Base-by-base conservation (phyloP, 2,888 invertebrate species). In the Dinocampus coccinellae region DNA sequence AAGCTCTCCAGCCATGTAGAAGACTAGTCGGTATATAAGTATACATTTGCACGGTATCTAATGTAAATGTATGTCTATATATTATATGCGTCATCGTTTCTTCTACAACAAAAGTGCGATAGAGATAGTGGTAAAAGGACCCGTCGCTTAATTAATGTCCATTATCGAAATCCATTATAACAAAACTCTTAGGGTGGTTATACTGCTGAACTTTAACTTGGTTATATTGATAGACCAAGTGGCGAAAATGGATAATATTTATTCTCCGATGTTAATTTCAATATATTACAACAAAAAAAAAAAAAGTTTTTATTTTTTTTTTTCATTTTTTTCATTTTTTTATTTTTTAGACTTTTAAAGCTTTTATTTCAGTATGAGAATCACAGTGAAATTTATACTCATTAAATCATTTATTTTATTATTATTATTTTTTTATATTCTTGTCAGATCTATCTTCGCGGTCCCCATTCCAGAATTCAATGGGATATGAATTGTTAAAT, bases 71-170 rank as follows among this genome's bases (percentile, higher is more conserved):
- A 24, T 55, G n/a, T 55, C 10, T 10, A 55, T 55, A 26, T 26
- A 55, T 11, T 55, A 26, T 55, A 22, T 26, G 55, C 24, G 24
- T 55, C 26, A 55, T 63, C 9, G n/a, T 20, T 29, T 26, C 16
- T n/a, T 29, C 16, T n/a, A 29, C 20, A n/a, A 52, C 4, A 16
- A n/a, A 63, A 20, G 16, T 36, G 29, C 29, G 16, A 47, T 16
- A 4, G 57, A 53, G 52, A 33, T 53, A 33, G 55, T 7, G 29
- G 58, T 24, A 42, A 52, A 64, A 64, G 29, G n/a, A 39, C 47
- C 63, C 33, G 39, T 64, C 29, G 65, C 64, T 70, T 73, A 77
- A 78, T 78, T 77, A 76, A 78, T 76, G 76, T 77, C 74, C 75
- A 77, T 76, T 77, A 78, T 73, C 69, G 73, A 55, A 74, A 74